Conservation (phyloP, 1,140 invertebrate species). For the Phthorimaea operculella region DNA sequence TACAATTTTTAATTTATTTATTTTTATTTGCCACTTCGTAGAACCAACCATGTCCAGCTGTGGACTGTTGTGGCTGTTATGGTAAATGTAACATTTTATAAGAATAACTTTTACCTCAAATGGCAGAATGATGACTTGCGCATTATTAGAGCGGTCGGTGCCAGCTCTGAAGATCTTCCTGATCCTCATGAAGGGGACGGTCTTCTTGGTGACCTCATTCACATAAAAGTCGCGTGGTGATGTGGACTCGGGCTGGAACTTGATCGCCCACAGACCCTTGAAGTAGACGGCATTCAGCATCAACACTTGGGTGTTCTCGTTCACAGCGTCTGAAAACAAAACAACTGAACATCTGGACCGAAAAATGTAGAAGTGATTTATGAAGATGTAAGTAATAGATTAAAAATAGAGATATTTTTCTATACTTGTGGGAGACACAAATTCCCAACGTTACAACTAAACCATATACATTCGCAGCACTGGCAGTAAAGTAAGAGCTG, state of each 20-base stretch:
- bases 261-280: conserved; percentile 76
- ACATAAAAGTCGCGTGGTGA: conserved; percentile 65
- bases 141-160: conserved; percentile 28
- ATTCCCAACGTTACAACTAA: too few relatives aligned
- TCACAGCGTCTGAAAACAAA: conserved; percentile 54
- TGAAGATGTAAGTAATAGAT: too few relatives aligned
- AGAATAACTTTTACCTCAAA: conserved; percentile 77
- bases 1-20: too few relatives aligned
- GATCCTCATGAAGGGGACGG: conserved; percentile 44
- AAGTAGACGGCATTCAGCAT: conserved; percentile 82
- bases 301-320: conserved; percentile 68
- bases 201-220: conserved; percentile 30
- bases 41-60: too few relatives aligned
- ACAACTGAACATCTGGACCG: conserved; percentile 8
- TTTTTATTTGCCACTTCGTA: too few relatives aligned
- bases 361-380: too few relatives aligned
- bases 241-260: conserved; percentile 72
- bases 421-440: too few relatives aligned
- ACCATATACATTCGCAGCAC: too few relatives aligned
- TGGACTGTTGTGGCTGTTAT: too few relatives aligned
- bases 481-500: too few relatives aligned
- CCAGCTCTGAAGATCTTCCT: conserved; percentile 34
- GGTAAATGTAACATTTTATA: too few relatives aligned
- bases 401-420: too few relatives aligned
- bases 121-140: conserved; percentile 69